These are phyloP conservation scores for Umimayanthus kanabou DNA, from an alignment of 92 coral and sea anemone species.

Conservation along the genomic window DNA sequence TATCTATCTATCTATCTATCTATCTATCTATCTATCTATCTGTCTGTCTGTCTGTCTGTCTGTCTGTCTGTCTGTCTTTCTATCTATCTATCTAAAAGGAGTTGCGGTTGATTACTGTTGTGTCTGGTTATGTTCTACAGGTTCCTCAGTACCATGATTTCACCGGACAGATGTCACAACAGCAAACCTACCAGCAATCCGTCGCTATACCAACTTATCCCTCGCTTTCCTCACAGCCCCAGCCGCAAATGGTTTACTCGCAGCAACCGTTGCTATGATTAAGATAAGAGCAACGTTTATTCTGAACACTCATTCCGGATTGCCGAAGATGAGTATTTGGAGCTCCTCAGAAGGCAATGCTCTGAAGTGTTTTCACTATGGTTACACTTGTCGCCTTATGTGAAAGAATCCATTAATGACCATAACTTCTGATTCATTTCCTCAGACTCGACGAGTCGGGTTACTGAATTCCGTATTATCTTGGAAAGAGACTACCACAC, in stretches of 20 bases:
- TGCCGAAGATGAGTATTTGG: background rate
- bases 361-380: background rate
- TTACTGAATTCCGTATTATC: background rate
- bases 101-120: background rate
- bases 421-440: background rate
- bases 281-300: background rate
- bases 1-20: too few species aligned
- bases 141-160: constrained; percentile 31
- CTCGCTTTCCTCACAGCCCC: constrained; percentile 68
- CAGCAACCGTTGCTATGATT: constrained; percentile 76
- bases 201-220: constrained; percentile 55
- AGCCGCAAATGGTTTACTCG: constrained; percentile 80
- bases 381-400: background rate
- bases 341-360: background rate
- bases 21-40: too few species aligned
- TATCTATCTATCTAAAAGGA: too few species aligned
- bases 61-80: too few species aligned
- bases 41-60: too few species aligned
- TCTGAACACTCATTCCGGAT: background rate
- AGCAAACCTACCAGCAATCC: constrained; percentile 50
- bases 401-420: background rate
- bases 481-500: background rate
- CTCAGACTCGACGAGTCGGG: background rate
- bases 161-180: constrained; percentile 39
- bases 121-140: background rate